Percentiles rank a stretch among this genome's conserved stretches.
These are phyloP conservation scores for Marmota monax DNA, from an alignment of 2,113 vertebrate genomes.

Conservation along the genomic window DNA sequence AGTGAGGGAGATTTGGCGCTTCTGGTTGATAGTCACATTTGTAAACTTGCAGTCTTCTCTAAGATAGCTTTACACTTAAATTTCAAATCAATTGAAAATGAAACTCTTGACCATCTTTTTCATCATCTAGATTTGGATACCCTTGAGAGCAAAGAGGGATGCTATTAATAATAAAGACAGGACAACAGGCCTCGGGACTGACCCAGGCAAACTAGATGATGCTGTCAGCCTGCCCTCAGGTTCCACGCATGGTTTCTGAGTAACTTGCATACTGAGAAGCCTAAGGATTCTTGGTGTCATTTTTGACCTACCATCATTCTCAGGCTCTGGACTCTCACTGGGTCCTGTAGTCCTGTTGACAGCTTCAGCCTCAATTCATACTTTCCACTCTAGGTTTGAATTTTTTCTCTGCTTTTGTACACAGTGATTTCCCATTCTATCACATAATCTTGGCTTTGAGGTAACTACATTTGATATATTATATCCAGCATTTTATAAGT, in stretches of 20 bases:
- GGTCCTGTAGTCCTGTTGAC: not conserved
- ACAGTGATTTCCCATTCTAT: not conserved
- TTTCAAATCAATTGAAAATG: not conserved
- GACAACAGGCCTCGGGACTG: not conserved
- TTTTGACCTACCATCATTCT: not conserved
- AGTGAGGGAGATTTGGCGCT: rapidly evolving
- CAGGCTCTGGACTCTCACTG: not conserved
- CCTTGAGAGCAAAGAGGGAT: not conserved
- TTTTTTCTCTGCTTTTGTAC: conserved; percentile 43
- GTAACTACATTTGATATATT: conserved; percentile 19
- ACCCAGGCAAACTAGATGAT: not conserved
- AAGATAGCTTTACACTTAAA: conserved; percentile 32
- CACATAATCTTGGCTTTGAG: not conserved
- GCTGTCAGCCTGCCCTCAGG: not conserved
- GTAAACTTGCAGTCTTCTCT: not conserved
- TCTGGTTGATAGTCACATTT: not conserved
- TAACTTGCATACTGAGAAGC: not conserved
- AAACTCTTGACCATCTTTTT: not conserved
- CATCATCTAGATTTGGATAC: not conserved
- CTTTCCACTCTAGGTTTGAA: not conserved
- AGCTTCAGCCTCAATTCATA: not conserved
- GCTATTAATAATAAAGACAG: not conserved
- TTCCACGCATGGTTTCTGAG: not conserved
- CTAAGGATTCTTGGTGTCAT: not conserved
- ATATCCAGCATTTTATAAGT: conserved; percentile 5